phyloP scores from a whole-genome alignment of 2,113 vertebrate species.

The Coptodon bakossiorum region DNA sequence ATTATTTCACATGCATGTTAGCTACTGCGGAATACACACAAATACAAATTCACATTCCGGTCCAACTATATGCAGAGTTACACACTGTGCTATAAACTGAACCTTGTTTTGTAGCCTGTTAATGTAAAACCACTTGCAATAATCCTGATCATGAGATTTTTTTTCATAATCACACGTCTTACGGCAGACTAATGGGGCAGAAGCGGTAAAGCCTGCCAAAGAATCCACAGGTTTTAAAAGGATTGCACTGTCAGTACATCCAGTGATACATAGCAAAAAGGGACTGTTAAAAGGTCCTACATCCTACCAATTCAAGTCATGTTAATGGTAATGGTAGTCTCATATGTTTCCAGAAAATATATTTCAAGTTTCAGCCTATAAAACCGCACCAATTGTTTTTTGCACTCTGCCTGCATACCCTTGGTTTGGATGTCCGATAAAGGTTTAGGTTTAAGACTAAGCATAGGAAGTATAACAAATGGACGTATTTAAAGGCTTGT shows the following conservation, averaged over 20 bases:
- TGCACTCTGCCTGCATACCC: neutral
- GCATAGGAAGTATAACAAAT: neutral
- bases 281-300: neutral
- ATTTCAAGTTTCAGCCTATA: neutral
- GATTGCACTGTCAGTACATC: neutral
- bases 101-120: neutral
- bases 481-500: neutral
- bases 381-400: fast-evolving
- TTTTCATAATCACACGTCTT: neutral
- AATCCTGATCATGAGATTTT: neutral
- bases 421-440: neutral
- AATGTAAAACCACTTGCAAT: neutral
- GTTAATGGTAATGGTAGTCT: fast-evolving
- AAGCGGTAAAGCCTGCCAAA: neutral
- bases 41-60: neutral
- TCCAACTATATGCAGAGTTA: neutral
- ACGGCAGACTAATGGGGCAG: neutral
- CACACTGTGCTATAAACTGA: neutral
- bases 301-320: neutral
- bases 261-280: neutral
- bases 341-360: neutral
- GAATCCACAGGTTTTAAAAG: neutral
- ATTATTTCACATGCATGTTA: neutral
- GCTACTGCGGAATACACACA: neutral
- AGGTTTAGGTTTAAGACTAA: neutral